Evolutionary conservation across 2,797 vertebrate genomes (phyloP).

Genomic region (Prionace glauca): DNA sequence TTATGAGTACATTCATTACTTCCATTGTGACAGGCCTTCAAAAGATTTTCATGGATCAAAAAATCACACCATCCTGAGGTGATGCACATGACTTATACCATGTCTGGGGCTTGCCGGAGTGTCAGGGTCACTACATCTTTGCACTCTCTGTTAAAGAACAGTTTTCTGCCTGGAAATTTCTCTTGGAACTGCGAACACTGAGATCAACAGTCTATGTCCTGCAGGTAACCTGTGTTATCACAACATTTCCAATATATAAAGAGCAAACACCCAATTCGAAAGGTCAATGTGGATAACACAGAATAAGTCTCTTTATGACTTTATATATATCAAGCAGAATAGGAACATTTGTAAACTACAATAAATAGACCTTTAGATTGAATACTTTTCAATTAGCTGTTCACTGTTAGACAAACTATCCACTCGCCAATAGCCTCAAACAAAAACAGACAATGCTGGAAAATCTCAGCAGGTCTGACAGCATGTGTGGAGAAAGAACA

Average conservation of each 20-base stretch:
- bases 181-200: background rate
- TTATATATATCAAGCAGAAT: background rate
- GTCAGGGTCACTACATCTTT: background rate
- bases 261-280: background rate
- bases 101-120: background rate
- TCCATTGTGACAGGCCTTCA: background rate
- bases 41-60: background rate
- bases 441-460: no score
- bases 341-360: background rate
- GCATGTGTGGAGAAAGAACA: no score
- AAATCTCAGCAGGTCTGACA: no score
- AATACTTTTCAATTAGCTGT: background rate
- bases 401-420: background rate
- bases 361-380: background rate
- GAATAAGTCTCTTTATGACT: background rate
- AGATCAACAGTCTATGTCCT: background rate
- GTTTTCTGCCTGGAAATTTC: background rate
- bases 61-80: background rate
- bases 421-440: background rate
- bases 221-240: background rate
- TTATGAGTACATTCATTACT: background rate
- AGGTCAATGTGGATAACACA: background rate
- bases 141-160: background rate
- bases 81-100: background rate
- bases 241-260: background rate